Conservation (phyloP, 2,888 invertebrate species). For the Chymomyza caudatula region DNA sequence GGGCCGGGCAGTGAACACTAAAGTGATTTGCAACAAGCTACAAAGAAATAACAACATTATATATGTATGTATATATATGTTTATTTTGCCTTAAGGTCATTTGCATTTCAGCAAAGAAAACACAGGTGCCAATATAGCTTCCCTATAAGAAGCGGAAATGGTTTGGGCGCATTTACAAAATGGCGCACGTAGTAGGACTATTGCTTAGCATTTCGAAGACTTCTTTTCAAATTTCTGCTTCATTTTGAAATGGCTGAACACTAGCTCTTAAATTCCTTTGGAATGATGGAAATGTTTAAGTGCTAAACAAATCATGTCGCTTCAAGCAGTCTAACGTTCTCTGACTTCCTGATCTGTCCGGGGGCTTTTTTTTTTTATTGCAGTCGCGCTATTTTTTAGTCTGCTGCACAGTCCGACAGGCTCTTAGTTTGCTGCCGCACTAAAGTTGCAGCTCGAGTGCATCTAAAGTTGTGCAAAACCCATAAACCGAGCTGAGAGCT, state of each 20-base stretch:
- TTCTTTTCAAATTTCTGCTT: neutral
- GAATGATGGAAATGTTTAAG: constrained; percentile 20
- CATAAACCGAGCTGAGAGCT: neutral
- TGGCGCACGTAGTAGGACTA: neutral
- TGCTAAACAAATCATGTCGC: constrained; percentile 42
- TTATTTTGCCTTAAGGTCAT: neutral
- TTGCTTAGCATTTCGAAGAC: neutral
- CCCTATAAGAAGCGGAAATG: neutral
- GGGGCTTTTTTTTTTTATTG: neutral
- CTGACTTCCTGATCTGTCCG: neutral
- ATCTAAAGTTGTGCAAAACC: neutral
- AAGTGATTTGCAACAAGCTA: neutral
- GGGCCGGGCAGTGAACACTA: neutral
- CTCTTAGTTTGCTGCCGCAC: constrained; percentile 4
- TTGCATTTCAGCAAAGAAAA: neutral
- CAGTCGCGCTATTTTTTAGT: neutral
- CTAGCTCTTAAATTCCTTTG: neutral
- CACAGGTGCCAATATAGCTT: neutral
- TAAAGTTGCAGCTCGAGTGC: neutral
- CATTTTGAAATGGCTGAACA: neutral
- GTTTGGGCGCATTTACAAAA: neutral
- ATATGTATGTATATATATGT: no score
- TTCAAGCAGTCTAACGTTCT: constrained; percentile 21
- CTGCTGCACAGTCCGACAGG: constrained; percentile 8
- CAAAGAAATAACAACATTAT: neutral